Conservation (phyloP, 2,113 vertebrate species). For the Nycticryphes semicollaris region DNA sequence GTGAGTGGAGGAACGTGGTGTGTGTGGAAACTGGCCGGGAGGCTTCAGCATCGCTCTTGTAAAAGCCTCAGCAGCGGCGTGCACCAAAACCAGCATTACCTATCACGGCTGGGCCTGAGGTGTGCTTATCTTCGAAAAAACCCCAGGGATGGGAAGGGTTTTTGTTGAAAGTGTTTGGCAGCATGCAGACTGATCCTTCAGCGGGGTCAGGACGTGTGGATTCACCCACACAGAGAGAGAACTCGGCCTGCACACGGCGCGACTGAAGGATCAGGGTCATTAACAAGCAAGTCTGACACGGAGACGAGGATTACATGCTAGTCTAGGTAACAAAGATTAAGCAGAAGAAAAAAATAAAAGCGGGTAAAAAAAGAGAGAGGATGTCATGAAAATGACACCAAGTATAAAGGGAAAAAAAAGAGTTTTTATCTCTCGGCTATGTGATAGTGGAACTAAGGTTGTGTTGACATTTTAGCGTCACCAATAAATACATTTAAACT, state of each 20-base stretch:
- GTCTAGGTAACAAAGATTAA: not conserved
- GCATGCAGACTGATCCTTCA: not conserved
- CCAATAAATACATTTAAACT: constrained; percentile 37
- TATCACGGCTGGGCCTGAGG: not conserved
- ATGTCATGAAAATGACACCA: not conserved
- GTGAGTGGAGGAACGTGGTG: accelerated
- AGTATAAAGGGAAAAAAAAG: not conserved
- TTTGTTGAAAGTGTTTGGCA: not conserved
- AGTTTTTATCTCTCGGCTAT: not conserved
- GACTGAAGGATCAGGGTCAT: not conserved
- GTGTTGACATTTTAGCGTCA: not conserved
- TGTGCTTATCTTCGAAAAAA: not conserved
- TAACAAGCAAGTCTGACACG: not conserved
- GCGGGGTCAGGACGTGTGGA: not conserved
- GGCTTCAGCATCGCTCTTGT: not conserved
- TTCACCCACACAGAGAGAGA: not conserved
- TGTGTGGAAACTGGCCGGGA: not conserved
- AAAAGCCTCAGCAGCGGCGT: not conserved
- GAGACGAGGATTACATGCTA: not conserved
- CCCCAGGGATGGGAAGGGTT: not conserved
- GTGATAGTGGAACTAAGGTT: not conserved
- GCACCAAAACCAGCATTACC: not conserved
- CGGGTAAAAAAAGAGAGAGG: not conserved
- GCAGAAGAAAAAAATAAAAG: not conserved
- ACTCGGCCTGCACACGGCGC: not conserved